Percentiles rank a stretch among this genome's conserved stretches.
Evolutionary conservation across 2,113 vertebrate species (phyloP).

Genomic region (Leptobrachium ailaonicum): DNA sequence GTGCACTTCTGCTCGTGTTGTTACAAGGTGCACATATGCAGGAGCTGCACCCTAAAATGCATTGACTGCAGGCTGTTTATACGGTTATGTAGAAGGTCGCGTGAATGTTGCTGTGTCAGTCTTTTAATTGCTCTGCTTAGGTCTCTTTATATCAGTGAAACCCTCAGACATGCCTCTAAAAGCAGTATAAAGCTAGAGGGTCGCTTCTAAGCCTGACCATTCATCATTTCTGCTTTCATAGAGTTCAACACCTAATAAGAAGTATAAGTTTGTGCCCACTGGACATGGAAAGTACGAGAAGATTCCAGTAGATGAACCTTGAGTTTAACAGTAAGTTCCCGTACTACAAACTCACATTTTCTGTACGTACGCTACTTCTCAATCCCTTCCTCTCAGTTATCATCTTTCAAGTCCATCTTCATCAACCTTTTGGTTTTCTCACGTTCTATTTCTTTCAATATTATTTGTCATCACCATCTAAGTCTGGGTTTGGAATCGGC

Average conservation of each 20-base stretch:
- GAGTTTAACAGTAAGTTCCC: not conserved
- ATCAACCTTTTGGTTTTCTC: not conserved
- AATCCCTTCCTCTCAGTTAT: not conserved
- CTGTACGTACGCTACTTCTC: not conserved
- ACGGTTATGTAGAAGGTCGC: no score
- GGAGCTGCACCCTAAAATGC: no score
- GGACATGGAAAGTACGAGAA: constrained; percentile 92
- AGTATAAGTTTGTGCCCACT: constrained; percentile 81
- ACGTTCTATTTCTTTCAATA: not conserved
- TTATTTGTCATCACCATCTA: not conserved
- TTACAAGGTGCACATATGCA: no score
- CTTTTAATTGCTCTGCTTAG: no score
- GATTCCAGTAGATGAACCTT: constrained; percentile 68
- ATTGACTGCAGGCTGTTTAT: no score
- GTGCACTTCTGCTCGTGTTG: no score
- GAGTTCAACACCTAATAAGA: constrained; percentile 71
- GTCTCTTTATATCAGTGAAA: no score
- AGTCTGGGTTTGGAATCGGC: not conserved
- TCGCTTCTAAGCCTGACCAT: not conserved
- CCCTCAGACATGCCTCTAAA: no score
- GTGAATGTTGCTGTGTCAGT: no score
- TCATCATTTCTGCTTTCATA: constrained; percentile 51
- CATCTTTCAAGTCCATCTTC: not conserved
- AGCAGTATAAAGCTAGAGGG: no score
- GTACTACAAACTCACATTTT: not conserved